phyloP scores from a whole-genome alignment of 2,888 invertebrate species.

The Neuroscelio doddi region DNA sequence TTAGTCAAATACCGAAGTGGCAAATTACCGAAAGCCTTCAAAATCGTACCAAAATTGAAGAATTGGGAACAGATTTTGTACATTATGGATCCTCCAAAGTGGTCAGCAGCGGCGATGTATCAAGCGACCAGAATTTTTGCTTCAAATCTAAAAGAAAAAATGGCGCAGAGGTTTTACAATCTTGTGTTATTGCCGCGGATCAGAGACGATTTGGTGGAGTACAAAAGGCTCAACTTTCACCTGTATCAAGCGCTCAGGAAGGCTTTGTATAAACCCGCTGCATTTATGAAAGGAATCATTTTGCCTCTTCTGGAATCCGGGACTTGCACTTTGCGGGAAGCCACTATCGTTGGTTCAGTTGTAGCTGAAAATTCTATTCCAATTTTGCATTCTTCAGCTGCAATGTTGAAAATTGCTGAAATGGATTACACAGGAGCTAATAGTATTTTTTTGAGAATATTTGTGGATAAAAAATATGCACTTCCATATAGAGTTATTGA shows the following conservation, averaged over 20 bases:
- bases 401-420: slow-evolving; percentile 95
- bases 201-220: slow-evolving; percentile 96
- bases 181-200: slow-evolving; percentile 93
- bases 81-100: slow-evolving; percentile 89
- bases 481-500: slow-evolving; percentile 96
- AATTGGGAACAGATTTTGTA: slow-evolving; percentile 96
- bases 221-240: slow-evolving; percentile 96
- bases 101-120: slow-evolving; percentile 99
- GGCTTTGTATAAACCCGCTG: slow-evolving; percentile 96
- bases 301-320: slow-evolving; percentile 87
- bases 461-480: slow-evolving; percentile 98
- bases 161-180: slow-evolving; percentile 97
- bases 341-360: slow-evolving; percentile 94
- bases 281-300: slow-evolving; percentile 95
- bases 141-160: slow-evolving; percentile 95
- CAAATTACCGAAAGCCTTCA: slow-evolving; percentile 98
- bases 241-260: slow-evolving; percentile 95
- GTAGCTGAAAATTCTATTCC: slow-evolving; percentile 94
- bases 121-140: slow-evolving; percentile 96
- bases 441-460: slow-evolving; percentile 93
- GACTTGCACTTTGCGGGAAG: slow-evolving; percentile 95
- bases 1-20: slow-evolving; percentile 93
- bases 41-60: slow-evolving; percentile 91
- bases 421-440: slow-evolving; percentile 98
- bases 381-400: slow-evolving; percentile 94